A percentile compares a stretch with the other conserved stretches of the same genome.
Evolutionary conservation across 2,113 vertebrate species (phyloP).

Genomic region (Sinocyclocheilus rhinocerous): DNA sequence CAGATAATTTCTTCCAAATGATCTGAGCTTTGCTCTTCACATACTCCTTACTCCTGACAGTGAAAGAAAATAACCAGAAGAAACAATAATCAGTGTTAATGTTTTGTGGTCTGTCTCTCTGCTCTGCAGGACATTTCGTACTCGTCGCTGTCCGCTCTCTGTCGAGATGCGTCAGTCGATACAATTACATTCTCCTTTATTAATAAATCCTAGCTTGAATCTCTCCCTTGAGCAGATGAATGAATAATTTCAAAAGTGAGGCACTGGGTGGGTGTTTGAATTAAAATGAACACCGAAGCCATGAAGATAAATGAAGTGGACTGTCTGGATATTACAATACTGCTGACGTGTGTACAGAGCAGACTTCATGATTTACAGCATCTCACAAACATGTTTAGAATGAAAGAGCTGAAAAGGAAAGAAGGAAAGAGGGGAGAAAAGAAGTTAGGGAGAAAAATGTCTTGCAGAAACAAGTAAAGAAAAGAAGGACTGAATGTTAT

Average conservation of each 20-base stretch:
- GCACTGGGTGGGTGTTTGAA: background rate
- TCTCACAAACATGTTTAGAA: background rate
- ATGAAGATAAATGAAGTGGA: background rate
- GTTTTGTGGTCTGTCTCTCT: background rate
- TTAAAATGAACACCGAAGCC: slow-evolving; percentile 46
- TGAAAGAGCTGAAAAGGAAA: background rate
- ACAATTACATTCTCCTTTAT: slow-evolving; percentile 28
- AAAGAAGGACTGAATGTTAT: background rate
- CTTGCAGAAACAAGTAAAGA: background rate
- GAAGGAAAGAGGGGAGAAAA: background rate
- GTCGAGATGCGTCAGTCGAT: slow-evolving; percentile 2
- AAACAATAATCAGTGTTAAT: background rate
- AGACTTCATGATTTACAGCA: background rate
- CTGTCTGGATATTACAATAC: background rate
- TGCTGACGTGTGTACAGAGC: background rate
- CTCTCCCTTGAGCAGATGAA: slow-evolving; percentile 26
- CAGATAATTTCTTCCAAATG: background rate
- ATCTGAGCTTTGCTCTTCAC: background rate
- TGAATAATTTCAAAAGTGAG: slow-evolving; percentile 38
- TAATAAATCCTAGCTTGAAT: slow-evolving; percentile 37
- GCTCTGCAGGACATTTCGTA: background rate
- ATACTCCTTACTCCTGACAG: background rate
- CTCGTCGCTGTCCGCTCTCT: background rate
- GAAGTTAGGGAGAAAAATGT: background rate
- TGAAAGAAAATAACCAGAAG: background rate